Evolutionary conservation across 2,888 invertebrate genomes (phyloP).

Genomic region (Chaetoderma sp.): DNA sequence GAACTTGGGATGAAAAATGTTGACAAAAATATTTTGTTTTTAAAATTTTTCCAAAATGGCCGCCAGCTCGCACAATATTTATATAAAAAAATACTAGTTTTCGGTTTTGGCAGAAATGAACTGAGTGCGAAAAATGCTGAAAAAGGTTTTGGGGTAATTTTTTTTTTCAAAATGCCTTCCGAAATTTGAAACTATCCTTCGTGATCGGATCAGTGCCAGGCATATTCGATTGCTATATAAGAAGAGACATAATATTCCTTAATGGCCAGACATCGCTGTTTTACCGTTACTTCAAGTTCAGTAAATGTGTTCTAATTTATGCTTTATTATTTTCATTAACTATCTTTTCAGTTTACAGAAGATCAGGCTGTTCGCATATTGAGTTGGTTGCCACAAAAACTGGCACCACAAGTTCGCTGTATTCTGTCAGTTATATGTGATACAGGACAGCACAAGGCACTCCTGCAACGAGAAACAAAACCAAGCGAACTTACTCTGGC

Average conservation of each 20-base stretch:
- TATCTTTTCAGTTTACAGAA: constrained; percentile 59
- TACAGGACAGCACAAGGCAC: constrained; percentile 55
- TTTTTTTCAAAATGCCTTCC: too few species aligned
- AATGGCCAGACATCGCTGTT: too few species aligned
- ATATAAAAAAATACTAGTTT: too few species aligned
- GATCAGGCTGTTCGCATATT: constrained; percentile 57
- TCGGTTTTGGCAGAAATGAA: too few species aligned
- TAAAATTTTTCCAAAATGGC: too few species aligned
- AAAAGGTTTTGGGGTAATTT: not conserved
- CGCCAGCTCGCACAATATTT: too few species aligned
- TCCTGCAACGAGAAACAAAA: constrained; percentile 59
- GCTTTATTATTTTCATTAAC: not conserved
- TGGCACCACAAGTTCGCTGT: constrained; percentile 64
- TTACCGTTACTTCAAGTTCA: not conserved
- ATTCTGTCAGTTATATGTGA: constrained; percentile 60
- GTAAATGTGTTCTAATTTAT: not conserved
- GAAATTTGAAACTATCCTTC: too few species aligned
- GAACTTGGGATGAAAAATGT: too few species aligned
- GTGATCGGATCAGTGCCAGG: too few species aligned
- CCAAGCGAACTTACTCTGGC: constrained; percentile 56
- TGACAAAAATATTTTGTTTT: too few species aligned
- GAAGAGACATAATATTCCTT: not conserved
- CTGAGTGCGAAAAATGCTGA: too few species aligned
- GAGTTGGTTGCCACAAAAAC: constrained; percentile 66
- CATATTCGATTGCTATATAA: too few species aligned